A percentile compares a stretch with the other conserved stretches of the same genome.
Conservation (phyloP, 2,797 vertebrate genomes). For the Acanthornis magna region DNA sequence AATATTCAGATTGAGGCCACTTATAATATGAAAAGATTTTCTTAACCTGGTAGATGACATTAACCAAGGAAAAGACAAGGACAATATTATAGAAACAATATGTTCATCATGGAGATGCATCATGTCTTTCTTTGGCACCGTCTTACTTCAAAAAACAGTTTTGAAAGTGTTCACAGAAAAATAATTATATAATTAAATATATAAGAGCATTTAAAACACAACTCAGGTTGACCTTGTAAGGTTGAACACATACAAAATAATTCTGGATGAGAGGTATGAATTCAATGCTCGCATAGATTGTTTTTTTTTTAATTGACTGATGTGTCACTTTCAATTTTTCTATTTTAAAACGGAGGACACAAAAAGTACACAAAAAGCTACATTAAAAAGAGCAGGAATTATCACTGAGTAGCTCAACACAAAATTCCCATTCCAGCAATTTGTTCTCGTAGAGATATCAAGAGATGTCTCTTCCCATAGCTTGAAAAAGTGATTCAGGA, state of each 20-base stretch:
- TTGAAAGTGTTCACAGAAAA: background rate
- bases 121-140: background rate
- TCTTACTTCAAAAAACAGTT: background rate
- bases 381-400: background rate
- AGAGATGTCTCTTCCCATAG: background rate
- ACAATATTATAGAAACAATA: background rate
- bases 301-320: background rate
- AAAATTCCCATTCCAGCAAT: background rate
- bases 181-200: background rate
- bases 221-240: background rate
- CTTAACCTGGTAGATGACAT: background rate
- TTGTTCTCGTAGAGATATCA: background rate
- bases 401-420: background rate
- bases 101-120: background rate
- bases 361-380: background rate
- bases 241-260: background rate
- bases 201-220: background rate
- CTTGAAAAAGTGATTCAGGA: background rate
- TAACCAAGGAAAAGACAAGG: background rate
- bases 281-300: rapidly evolving
- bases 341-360: background rate
- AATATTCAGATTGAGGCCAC: background rate
- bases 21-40: background rate
- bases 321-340: background rate
- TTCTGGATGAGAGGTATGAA: background rate